Evolutionary conservation across 2,797 vertebrate genomes (phyloP).

Genomic region (Acropternis orthonyx): DNA sequence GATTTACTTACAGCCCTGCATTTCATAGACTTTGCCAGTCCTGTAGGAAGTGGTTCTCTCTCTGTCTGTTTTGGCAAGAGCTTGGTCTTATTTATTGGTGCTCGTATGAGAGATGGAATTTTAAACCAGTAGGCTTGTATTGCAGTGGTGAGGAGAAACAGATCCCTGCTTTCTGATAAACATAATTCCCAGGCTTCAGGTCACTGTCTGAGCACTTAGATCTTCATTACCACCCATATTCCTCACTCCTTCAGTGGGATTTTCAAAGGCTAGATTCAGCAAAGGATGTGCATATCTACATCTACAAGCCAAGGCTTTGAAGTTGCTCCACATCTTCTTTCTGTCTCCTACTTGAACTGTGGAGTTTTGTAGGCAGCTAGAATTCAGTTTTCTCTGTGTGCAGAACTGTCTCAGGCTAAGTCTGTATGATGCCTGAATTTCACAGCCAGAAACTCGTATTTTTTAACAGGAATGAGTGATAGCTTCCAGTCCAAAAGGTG

Average conservation of each 20-base stretch:
- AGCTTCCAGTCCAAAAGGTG: neutral
- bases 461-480: neutral
- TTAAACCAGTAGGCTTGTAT: constrained; percentile 8
- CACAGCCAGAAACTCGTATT: neutral
- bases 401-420: neutral
- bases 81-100: constrained; percentile 38
- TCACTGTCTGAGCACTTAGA: neutral
- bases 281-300: neutral
- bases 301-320: neutral
- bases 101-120: constrained; percentile 16
- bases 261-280: neutral
- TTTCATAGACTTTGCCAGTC: neutral
- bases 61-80: constrained; percentile 24
- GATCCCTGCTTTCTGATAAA: constrained; percentile 27
- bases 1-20: constrained; percentile 17
- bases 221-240: neutral
- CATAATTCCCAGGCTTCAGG: neutral
- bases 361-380: neutral
- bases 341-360: neutral
- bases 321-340: neutral
- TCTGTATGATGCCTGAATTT: neutral
- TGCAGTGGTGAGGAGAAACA: constrained; percentile 19
- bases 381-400: neutral
- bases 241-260: neutral
- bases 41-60: constrained; percentile 20